These are phyloP conservation scores for zebrafish (Danio rerio) DNA, from an alignment of 2,113 vertebrate species.

Conservation along the genomic window DNA sequence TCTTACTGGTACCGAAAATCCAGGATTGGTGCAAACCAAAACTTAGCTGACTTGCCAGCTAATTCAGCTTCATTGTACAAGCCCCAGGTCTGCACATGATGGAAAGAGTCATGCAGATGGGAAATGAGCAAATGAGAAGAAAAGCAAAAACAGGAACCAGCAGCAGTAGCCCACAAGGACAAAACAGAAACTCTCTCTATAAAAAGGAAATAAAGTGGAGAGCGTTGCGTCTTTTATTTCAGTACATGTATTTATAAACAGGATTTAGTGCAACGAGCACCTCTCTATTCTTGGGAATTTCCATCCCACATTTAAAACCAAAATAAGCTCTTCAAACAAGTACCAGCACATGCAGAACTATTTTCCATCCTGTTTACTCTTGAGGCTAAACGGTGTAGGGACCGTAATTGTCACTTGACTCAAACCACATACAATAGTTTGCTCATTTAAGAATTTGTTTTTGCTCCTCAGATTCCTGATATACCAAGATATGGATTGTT, in stretches of 20 bases:
- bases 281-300: constrained; percentile 19
- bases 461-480: not conserved
- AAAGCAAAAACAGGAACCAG: constrained; percentile 45
- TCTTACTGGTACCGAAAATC: no score
- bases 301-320: constrained; percentile 8
- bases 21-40: no score
- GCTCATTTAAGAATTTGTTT: no score
- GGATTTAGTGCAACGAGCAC: constrained; percentile 15
- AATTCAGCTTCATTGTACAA: no score
- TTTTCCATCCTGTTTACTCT: not conserved
- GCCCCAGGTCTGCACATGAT: constrained; percentile 3
- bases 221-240: constrained; percentile 8
- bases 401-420: not conserved
- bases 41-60: no score
- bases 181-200: not conserved
- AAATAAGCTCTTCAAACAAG: constrained; percentile 25
- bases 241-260: constrained; percentile 14
- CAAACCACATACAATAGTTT: not conserved
- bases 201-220: constrained; percentile 42
- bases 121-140: constrained; percentile 1
- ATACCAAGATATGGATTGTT: not conserved
- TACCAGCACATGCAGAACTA: not conserved
- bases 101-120: constrained; percentile 25
- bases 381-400: not conserved
- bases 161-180: constrained; percentile 14